phyloP scores from a whole-genome alignment of 2,797 vertebrate species.

The Okamejei kenojei region DNA sequence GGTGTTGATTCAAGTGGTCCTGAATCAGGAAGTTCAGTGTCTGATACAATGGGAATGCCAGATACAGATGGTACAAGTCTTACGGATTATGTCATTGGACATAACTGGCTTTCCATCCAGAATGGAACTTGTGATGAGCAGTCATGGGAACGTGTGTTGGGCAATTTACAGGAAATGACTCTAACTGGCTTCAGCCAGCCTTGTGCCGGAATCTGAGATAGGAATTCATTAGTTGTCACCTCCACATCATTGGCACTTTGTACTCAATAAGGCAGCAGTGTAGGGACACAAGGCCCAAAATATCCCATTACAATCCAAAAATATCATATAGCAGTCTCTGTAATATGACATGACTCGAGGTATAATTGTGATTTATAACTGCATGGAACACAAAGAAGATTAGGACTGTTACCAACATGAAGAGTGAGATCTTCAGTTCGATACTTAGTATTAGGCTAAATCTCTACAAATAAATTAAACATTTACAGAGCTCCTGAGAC shows the following conservation, averaged over 20 bases:
- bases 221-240: conserved; percentile 29
- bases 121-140: conserved; percentile 32
- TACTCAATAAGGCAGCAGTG: conserved; percentile 4
- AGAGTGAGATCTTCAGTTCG: background rate
- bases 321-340: background rate
- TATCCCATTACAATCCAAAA: conserved; percentile 14
- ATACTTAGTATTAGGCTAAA: background rate
- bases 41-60: conserved; percentile 36
- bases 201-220: conserved; percentile 21
- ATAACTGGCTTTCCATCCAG: conserved; percentile 19
- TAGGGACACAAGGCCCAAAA: background rate
- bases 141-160: conserved; percentile 29
- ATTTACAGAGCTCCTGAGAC: background rate
- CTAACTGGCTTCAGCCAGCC: background rate
- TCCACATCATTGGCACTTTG: conserved; percentile 21
- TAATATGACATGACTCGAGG: background rate
- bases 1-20: conserved; percentile 31
- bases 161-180: conserved; percentile 36
- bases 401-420: background rate
- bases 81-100: conserved; percentile 29
- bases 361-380: too few species aligned
- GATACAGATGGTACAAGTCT: conserved; percentile 24
- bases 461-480: background rate
- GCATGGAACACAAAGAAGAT: too few species aligned
- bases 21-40: conserved; percentile 34